Conservation (phyloP, 2,113 vertebrate genomes). For the Callipepla californica region DNA sequence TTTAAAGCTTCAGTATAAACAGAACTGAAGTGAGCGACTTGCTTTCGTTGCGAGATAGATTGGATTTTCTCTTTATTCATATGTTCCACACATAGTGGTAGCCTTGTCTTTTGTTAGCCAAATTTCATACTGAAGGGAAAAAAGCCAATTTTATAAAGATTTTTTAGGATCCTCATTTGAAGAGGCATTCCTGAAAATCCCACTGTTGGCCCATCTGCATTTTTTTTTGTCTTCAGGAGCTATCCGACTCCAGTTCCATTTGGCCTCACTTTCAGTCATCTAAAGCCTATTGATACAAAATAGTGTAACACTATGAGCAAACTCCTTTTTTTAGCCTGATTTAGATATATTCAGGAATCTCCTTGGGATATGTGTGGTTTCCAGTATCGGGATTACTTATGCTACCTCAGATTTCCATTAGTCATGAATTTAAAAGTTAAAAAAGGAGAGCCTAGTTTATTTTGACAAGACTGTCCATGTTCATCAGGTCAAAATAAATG, state of each 20-base stretch:
- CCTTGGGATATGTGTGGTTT: neutral
- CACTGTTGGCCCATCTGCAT: neutral
- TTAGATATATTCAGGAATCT: neutral
- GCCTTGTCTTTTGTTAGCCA: slow-evolving; percentile 54
- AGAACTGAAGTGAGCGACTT: slow-evolving; percentile 26
- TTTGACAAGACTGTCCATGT: neutral
- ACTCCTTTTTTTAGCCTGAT: neutral
- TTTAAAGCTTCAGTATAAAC: slow-evolving; percentile 67
- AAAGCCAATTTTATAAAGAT: slow-evolving; percentile 40
- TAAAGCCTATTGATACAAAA: neutral
- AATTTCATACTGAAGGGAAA: slow-evolving; percentile 37
- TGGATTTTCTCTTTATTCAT: slow-evolving; percentile 57
- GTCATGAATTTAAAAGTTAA: slow-evolving; percentile 33
- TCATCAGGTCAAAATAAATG: neutral
- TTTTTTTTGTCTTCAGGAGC: neutral
- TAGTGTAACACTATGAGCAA: neutral
- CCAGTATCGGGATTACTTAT: neutral
- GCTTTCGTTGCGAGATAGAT: slow-evolving; percentile 49
- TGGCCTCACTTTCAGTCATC: neutral
- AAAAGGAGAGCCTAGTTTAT: neutral
- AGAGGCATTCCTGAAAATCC: slow-evolving; percentile 41
- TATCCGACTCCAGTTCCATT: neutral
- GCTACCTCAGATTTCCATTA: slow-evolving; percentile 37
- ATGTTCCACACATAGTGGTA: slow-evolving; percentile 53
- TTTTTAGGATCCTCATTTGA: slow-evolving; percentile 47